Conservation (phyloP, 2,113 vertebrate species). For the Campylomormyrus tamandua region DNA sequence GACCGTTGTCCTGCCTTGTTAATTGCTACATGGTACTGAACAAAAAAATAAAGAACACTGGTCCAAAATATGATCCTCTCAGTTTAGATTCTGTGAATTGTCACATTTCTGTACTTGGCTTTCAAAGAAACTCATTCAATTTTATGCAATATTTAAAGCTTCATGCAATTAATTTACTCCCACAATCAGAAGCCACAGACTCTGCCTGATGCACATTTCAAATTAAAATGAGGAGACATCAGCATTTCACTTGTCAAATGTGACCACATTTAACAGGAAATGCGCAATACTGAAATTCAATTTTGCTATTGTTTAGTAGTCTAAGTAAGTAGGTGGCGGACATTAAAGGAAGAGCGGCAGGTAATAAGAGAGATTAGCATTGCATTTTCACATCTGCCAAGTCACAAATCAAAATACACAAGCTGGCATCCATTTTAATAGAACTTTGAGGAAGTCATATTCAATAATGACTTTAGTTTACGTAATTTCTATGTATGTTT, state of each 20-base stretch:
- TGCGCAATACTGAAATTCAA: conserved; percentile 56
- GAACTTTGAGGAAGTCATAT: background rate
- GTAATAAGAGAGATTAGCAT: conserved; percentile 1
- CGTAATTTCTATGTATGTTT: background rate
- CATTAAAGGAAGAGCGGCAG: background rate
- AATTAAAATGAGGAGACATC: conserved; percentile 3
- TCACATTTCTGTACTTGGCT: background rate
- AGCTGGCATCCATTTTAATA: background rate
- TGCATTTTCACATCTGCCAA: conserved; percentile 17
- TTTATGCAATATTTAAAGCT: conserved; percentile 17
- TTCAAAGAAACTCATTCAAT: background rate
- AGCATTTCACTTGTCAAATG: conserved; percentile 61
- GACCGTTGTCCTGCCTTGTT: background rate
- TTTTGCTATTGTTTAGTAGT: conserved; percentile 58
- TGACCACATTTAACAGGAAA: conserved; percentile 51
- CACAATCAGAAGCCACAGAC: background rate
- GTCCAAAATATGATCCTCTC: background rate
- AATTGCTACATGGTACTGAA: background rate
- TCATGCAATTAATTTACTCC: conserved; percentile 15
- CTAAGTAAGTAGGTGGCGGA: conserved; percentile 25
- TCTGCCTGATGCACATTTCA: conserved; percentile 13
- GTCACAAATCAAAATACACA: background rate
- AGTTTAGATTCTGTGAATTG: background rate
- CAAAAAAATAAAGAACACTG: background rate
- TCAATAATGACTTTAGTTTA: background rate